A percentile compares a stretch with the other conserved stretches of the same genome.
Evolutionary conservation across 2,888 invertebrate species (phyloP).

Genomic region (Abscondita cerata): DNA sequence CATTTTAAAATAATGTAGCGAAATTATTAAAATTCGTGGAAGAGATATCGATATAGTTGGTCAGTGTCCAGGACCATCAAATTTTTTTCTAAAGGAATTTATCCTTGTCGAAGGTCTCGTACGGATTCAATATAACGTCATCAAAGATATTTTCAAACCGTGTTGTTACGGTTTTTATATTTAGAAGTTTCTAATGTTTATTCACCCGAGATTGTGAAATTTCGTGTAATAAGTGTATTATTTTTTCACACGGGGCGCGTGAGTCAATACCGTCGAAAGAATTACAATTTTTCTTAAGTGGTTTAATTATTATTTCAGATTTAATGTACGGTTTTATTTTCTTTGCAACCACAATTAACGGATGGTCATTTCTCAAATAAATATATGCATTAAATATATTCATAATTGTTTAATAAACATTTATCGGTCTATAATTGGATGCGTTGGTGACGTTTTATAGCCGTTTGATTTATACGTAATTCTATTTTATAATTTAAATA

Average conservation of each 20-base stretch:
- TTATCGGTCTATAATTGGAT: slow-evolving; percentile 13
- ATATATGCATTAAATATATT: no score
- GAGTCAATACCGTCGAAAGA: no score
- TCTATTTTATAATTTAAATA: slow-evolving; percentile 48
- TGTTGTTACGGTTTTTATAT: slow-evolving; percentile 1
- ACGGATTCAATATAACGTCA: slow-evolving; percentile 10
- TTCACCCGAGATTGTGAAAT: no score
- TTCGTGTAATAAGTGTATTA: no score
- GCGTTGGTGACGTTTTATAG: slow-evolving; percentile 16
- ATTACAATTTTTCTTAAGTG: background rate
- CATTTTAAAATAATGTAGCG: slow-evolving; percentile 19
- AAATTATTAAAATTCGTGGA: slow-evolving; percentile 19
- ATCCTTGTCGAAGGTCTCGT: slow-evolving; percentile 8
- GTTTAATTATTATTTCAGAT: slow-evolving; percentile 6
- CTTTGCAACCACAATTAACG: no score
- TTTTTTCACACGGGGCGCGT: no score
- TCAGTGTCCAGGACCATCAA: slow-evolving; percentile 19
- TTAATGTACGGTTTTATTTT: background rate
- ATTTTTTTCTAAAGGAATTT: slow-evolving; percentile 2
- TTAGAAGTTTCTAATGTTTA: background rate
- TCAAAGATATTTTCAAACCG: slow-evolving; percentile 2
- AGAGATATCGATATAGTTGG: slow-evolving; percentile 18
- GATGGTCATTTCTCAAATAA: no score
- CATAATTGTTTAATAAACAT: no score
- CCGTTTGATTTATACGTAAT: slow-evolving; percentile 25